phyloP scores from a whole-genome alignment of 1,140 invertebrate species.

The Orius laevigatus region DNA sequence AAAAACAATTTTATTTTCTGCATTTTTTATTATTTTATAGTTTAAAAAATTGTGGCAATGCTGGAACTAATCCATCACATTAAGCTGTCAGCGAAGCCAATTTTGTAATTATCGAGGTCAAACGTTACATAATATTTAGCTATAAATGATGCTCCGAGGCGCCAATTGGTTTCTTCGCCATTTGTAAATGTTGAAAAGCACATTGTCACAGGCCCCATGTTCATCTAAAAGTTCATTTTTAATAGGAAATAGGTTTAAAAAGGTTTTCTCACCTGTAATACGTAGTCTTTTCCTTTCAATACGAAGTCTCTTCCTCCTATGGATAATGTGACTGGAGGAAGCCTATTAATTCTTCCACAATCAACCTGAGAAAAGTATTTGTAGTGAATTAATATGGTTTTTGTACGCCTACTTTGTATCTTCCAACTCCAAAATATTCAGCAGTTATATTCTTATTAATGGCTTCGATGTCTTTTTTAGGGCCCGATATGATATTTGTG shows the following conservation, averaged over 20 bases:
- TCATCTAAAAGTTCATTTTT: constrained; percentile 11
- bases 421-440: background rate
- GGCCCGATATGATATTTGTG: constrained; percentile 3
- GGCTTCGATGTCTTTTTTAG: constrained; percentile 2
- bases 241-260: background rate
- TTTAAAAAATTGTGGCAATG: too few relatives aligned
- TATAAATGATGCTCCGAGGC: constrained; percentile 2
- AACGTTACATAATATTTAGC: constrained; percentile 2
- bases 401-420: constrained; percentile 3
- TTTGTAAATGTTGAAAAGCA: constrained; percentile 4
- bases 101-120: constrained; percentile 1
- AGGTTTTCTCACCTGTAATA: constrained; percentile 1
- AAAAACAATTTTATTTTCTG: too few relatives aligned
- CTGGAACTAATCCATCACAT: too few relatives aligned
- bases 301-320: background rate
- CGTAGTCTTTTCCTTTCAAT: constrained; percentile 3
- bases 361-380: background rate
- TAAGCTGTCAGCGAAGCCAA: constrained; percentile 2
- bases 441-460: constrained; percentile 8
- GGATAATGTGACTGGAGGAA: background rate
- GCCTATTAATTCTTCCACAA: background rate
- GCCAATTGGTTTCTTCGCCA: background rate
- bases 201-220: background rate
- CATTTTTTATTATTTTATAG: too few relatives aligned
- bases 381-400: too few relatives aligned